Evolutionary conservation across 64 coral and sea anemone species (phyloP), one percentile per base, ranked within the genome.

Genomic region (Montipora cactus): DNA sequence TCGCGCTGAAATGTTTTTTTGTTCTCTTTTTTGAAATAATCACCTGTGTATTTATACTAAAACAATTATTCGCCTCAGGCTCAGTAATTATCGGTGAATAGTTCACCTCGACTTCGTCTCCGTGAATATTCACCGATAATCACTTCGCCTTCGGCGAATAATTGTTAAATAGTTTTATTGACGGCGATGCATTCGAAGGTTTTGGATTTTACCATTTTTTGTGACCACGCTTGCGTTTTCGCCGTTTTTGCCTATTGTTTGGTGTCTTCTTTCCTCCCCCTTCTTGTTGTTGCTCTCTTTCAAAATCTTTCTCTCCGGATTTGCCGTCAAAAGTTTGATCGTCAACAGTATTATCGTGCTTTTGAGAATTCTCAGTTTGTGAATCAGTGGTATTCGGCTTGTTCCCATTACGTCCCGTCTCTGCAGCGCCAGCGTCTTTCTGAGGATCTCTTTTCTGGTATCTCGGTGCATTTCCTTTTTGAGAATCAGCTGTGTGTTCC

Each of bases 151-250:
- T 37, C 37, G 37, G 37, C 37, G 37, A 37, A 37, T 37, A 37
- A 37, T 2, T 37, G 37, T 37, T 37, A 37, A 37, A 37, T 37
- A 37, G 2, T 37, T 37, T 37, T 37, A 37, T 37, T 37, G 37
- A 37, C 37, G 37, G 37, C 6, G 59, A 47, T 19, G 52, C 1
- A 12, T 5, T 81, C 11, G 22, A 81, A 22, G 3, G 44, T 22
- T 67, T 84, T n/a, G 59, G 28, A 69, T 47, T 71, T 71, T 86
- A 28, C 22, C 64, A 45, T 44, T 49, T 84, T 50, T 47, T 86
- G 7, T 50, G 44, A 51, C 67, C 45, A 47, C 68, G 45, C 66
- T 86, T 82, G 23, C 21, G 22, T 44, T 66, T 86, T 70, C 82
- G 82, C 19, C 44, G 47, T 64, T 86, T 86, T 12, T 44, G 19